phyloP scores from a whole-genome alignment of 2,888 invertebrate species.

The Metacarcinus magister region DNA sequence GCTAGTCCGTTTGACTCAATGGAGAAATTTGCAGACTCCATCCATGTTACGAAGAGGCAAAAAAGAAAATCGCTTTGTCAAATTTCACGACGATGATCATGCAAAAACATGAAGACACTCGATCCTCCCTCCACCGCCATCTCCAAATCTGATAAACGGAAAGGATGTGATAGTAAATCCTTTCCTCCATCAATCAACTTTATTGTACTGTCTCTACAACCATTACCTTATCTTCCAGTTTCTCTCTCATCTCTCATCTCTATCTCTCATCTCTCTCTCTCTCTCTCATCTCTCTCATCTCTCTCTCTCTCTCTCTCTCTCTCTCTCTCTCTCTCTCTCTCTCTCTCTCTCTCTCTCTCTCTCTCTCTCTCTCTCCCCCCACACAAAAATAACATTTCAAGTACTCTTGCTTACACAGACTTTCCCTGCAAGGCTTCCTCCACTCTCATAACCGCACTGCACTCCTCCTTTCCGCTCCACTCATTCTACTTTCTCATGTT shows the following conservation, averaged over 20 bases:
- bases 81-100: conserved; percentile 9
- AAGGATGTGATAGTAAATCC: background rate
- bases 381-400: background rate
- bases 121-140: background rate
- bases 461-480: background rate
- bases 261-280: conserved; percentile 34
- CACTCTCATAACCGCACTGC: background rate
- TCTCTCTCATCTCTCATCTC: background rate
- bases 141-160: background rate
- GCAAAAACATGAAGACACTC: conserved; percentile 26
- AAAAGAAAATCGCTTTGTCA: background rate
- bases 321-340: no score
- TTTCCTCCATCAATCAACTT: conserved; percentile 2
- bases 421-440: background rate
- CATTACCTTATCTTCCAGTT: background rate
- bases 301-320: background rate
- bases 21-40: conserved; percentile 17
- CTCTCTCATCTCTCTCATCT: conserved; percentile 48
- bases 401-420: background rate
- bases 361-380: no score
- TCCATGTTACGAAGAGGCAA: background rate
- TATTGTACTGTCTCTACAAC: background rate
- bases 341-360: no score
- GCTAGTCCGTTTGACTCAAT: conserved; percentile 36
- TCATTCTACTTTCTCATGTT: background rate